Base-by-base conservation (phyloP, 2,888 invertebrate species). In the Clepsis dumicolana region DNA sequence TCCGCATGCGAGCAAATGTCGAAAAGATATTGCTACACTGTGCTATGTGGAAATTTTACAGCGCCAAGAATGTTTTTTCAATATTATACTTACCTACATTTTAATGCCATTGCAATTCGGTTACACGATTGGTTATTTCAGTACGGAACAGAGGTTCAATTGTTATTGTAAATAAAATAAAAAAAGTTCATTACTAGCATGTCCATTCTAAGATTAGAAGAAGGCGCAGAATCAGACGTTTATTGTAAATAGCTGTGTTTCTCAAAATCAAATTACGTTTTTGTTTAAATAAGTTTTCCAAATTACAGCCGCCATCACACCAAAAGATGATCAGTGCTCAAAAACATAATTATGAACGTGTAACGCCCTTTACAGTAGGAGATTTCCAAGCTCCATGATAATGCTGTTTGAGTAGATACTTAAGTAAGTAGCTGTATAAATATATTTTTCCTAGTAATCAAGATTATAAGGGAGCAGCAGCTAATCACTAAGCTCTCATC, bases 401-500 rank as follows among this genome's bases (percentile, higher is more conserved):
- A 32, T 32, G 2, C 2, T 32, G 32, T 32, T 32, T 8, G 14
- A 4, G 38, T 38, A 38, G n/a, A 4, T 38, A 14, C 14, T 32
- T n/a, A n/a, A 4, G 1, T n/a, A n/a, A 3, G n/a, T 4, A n/a
- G 2, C 10, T 38, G 38, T n/a, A 29, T 29, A 29, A 29, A 29
- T 4, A 29, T 4, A 3, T 29, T n/a, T 44, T 61, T 61, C 25
- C 52, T 16, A 12, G 35, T 32, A 27, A 41, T 54, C 21, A 25
- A 41, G 14, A 32, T 32, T 32, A 18, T 25, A 24, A 57, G 57
- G 24, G 21, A 62, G 52, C 21, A 44, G 32, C 57, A 60, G 44
- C 61, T 62, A 65, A 70, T 66, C 50, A 44, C 56, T n/a, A n/a
- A n/a, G n/a, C 65, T 61, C 27, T 50, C 60, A 59, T 41, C 44